Base-by-base conservation (phyloP, 2,888 invertebrate species). In the Pseudococcus viburni region DNA sequence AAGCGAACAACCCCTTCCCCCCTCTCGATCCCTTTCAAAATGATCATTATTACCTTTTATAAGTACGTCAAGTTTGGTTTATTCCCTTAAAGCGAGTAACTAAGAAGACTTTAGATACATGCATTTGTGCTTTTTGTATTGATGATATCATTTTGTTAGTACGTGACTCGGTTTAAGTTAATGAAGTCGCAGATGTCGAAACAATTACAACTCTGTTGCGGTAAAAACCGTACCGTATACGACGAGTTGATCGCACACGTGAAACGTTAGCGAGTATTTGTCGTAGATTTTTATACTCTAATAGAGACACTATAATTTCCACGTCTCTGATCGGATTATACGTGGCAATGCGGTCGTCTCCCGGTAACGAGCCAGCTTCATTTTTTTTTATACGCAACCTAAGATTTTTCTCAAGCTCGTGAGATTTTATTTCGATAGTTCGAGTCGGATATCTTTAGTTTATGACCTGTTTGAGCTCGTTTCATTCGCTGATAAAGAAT, bases 221-320 rank as follows among this genome's bases (percentile, higher is more conserved):
- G 64, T 64, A 64, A 22, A 64, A 64, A 3, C 64, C 11, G 26
- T 33, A 3, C 26, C 3, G 26, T 5, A 19, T 64, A 22, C 22
- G 64, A 22, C 11, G 64, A 64, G 64, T 22, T 64, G 64, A 64
- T 64, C 64, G 64, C 64, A 22, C 15, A 64, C 64, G 19, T 64
- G 55, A 55, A 55, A 64, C 64, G 64, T 64, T 64, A 19, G 64
- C 64, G 59, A 59, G 59, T n/a, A 64, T 0, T 51, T 55, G 64
- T 64, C 64, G 22, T 64, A 64, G 64, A 64, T 64, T 64, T 22
- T 64, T 64, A 64, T 64, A 22, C 64, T 64, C 64, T 64, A 64
- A 64, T 64, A 64, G 64, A 64, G 64, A 64, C 64, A 22, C 64
- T 22, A 64, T 64, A 64, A 64, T 64, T 64, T 64, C 64, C 64